Percentiles rank a stretch among this genome's conserved stretches.
Conservation (phyloP, 2,888 invertebrate genomes). For the Dilophus febrilis region DNA sequence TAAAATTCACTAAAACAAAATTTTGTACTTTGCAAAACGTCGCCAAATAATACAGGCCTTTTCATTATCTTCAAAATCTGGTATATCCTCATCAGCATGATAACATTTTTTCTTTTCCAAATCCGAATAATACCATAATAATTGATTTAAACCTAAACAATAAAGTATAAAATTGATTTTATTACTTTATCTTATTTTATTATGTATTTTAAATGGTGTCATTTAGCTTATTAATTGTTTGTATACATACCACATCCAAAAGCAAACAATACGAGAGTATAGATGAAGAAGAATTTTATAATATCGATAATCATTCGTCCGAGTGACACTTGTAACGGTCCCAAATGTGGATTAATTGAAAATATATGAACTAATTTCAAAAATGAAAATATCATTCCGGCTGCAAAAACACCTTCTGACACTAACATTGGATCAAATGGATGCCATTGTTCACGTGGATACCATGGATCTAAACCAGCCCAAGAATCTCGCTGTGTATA, state of each 20-base stretch:
- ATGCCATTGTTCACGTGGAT: constrained; percentile 82
- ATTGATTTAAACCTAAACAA: constrained; percentile 59
- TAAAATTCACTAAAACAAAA: no score
- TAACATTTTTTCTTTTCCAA: constrained; percentile 76
- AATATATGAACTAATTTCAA: constrained; percentile 92
- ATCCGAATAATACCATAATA: constrained; percentile 85
- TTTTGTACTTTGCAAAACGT: constrained; percentile 79
- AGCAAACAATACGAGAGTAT: constrained; percentile 79
- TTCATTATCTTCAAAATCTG: constrained; percentile 71
- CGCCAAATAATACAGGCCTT: constrained; percentile 76
- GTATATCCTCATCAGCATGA: constrained; percentile 49
- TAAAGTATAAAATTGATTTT: constrained; percentile 1
- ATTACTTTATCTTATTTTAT: not conserved
- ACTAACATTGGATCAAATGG: constrained; percentile 90
- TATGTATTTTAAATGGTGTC: not conserved
- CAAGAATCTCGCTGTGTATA: constrained; percentile 47
- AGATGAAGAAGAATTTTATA: constrained; percentile 90
- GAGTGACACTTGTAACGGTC: constrained; percentile 80
- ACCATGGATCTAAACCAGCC: constrained; percentile 59
- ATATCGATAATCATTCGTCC: constrained; percentile 91
- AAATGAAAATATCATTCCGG: constrained; percentile 92
- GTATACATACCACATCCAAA: constrained; percentile 80
- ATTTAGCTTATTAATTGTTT: not conserved
- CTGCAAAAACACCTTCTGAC: constrained; percentile 87
- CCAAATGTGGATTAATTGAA: constrained; percentile 90